Conservation (phyloP, 2,888 invertebrate species). For the Scelioninae gen. 2 region DNA sequence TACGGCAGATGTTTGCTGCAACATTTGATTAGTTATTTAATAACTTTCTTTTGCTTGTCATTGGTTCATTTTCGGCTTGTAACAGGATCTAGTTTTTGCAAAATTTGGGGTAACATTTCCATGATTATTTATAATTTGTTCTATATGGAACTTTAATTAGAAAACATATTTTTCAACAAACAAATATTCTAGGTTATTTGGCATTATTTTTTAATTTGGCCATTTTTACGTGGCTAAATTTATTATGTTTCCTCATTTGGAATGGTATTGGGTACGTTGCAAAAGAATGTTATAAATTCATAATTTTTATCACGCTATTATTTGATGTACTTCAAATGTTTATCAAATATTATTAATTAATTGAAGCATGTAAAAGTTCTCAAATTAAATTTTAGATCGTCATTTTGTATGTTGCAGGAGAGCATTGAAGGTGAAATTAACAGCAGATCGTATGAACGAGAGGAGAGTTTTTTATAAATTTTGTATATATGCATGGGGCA, state of each 20-base stretch:
- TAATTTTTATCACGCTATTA: too few species aligned
- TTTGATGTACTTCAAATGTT: background rate
- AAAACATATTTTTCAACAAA: too few species aligned
- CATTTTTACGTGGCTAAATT: background rate
- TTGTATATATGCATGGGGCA: constrained; percentile 1
- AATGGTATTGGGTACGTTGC: constrained; percentile 3
- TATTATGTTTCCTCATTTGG: background rate
- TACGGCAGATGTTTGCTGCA: constrained; percentile 13
- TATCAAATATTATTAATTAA: too few species aligned
- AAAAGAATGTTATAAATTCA: background rate
- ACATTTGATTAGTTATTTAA: constrained; percentile 10
- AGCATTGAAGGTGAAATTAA: too few species aligned
- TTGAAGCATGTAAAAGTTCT: background rate
- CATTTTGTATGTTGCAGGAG: too few species aligned
- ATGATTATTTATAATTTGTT: too few species aligned
- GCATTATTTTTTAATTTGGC: background rate
- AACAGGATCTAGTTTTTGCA: background rate
- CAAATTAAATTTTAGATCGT: too few species aligned
- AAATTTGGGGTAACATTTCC: constrained; percentile 6
- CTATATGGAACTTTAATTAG: too few species aligned
- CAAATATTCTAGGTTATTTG: background rate
- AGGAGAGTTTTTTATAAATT: background rate
- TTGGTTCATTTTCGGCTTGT: constrained; percentile 3
- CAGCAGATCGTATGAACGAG: too few species aligned
- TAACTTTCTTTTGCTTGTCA: constrained; percentile 8